Conservation (phyloP, 2,113 vertebrate species). For the Gracilinanus agilis region DNA sequence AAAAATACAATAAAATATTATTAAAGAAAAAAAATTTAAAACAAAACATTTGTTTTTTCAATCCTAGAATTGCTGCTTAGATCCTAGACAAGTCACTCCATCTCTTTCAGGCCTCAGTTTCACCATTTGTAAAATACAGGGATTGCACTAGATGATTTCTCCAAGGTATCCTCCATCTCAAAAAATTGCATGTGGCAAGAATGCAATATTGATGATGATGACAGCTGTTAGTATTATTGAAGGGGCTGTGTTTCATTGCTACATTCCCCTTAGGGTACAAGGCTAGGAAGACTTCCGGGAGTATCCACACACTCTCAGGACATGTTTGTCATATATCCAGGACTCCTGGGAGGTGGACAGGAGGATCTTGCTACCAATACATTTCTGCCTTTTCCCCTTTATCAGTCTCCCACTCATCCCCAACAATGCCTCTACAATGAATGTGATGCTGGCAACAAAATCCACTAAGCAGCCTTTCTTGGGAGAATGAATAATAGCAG, state of each 20-base stretch:
- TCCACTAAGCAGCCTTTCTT: not conserved
- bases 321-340: not conserved
- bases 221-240: not conserved
- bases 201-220: not conserved
- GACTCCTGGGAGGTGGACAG: not conserved
- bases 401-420: not conserved
- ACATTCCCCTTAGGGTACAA: not conserved
- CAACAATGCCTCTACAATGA: not conserved
- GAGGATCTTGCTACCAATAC: not conserved
- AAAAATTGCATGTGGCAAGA: not conserved
- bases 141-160: not conserved
- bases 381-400: not conserved
- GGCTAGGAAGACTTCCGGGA: not conserved
- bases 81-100: not conserved
- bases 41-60: not conserved
- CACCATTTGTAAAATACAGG: not conserved
- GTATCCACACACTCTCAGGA: not conserved
- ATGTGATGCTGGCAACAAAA: slow-evolving; percentile 1
- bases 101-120: not conserved
- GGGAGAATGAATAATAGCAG: not conserved
- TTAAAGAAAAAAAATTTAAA: too few relatives aligned
- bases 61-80: not conserved
- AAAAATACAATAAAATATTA: too few relatives aligned
- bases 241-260: not conserved
- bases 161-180: not conserved